phyloP scores from a whole-genome alignment of 2,797 vertebrate genomes.

The Coracias cyanogaster region DNA sequence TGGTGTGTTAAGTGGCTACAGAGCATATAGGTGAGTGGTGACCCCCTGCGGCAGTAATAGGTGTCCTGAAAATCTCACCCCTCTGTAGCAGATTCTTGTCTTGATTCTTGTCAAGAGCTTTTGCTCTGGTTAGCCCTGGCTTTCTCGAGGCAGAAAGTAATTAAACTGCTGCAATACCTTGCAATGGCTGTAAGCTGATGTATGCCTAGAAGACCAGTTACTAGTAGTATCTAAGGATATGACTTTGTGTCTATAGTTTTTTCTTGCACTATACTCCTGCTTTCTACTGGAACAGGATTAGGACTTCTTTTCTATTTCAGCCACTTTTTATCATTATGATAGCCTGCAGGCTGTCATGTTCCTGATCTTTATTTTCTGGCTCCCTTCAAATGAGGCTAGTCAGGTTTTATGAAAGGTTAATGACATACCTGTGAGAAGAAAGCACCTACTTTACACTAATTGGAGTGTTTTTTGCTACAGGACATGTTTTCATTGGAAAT shows the following conservation, averaged over 20 bases:
- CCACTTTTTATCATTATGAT: not conserved
- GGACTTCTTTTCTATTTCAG: not conserved
- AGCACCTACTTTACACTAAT: not conserved
- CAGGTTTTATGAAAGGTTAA: not conserved
- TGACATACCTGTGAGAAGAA: not conserved
- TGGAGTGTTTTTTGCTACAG: not conserved
- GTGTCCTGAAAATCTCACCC: not conserved
- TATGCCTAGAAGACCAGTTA: not conserved
- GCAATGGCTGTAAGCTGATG: not conserved
- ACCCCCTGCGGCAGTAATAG: not conserved
- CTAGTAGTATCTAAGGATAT: not conserved
- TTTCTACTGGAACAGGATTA: not conserved
- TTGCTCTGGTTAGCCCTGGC: not conserved
- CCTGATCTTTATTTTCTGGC: not conserved
- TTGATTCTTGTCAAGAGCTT: not conserved
- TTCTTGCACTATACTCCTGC: not conserved
- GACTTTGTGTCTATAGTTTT: not conserved
- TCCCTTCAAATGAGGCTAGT: not conserved
- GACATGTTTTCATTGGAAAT: not conserved
- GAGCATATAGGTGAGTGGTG: fast-evolving
- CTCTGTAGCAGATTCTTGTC: not conserved
- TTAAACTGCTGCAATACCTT: not conserved
- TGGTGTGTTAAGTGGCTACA: not conserved
- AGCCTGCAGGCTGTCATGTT: not conserved
- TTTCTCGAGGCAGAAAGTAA: not conserved